These are phyloP conservation scores for Tympanuchus pallidicinctus DNA, from an alignment of 2,113 vertebrate species.

Conservation along the genomic window DNA sequence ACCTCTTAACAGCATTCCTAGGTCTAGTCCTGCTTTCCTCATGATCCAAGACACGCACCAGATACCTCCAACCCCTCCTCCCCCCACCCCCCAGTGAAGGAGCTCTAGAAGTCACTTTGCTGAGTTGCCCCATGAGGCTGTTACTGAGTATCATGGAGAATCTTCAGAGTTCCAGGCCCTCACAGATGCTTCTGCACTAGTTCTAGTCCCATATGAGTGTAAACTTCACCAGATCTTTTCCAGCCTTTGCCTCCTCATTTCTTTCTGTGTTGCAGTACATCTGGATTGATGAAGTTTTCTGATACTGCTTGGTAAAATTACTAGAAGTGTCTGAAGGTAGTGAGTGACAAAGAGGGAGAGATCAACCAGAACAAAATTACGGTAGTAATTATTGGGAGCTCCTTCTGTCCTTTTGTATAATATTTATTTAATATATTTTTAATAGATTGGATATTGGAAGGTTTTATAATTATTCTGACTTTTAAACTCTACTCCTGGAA, in stretches of 20 bases:
- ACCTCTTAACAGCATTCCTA: neutral
- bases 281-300: neutral
- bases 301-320: neutral
- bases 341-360: neutral
- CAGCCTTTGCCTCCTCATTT: neutral
- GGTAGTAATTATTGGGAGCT: neutral
- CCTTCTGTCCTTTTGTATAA: neutral
- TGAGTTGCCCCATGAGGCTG: neutral
- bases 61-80: neutral
- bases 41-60: accelerated
- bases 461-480: neutral
- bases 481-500: neutral
- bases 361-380: neutral
- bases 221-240: neutral
- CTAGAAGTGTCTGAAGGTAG: neutral
- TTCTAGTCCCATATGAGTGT: neutral
- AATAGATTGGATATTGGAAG: neutral
- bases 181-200: neutral
- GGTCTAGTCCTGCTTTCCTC: neutral
- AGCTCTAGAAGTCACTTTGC: accelerated
- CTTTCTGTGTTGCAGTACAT: neutral
- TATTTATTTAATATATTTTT: neutral
- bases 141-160: neutral
- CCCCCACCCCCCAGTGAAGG: accelerated
- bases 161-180: neutral